Base-by-base conservation (phyloP, 2,888 invertebrate species). In the Pilophorus perplexus region DNA sequence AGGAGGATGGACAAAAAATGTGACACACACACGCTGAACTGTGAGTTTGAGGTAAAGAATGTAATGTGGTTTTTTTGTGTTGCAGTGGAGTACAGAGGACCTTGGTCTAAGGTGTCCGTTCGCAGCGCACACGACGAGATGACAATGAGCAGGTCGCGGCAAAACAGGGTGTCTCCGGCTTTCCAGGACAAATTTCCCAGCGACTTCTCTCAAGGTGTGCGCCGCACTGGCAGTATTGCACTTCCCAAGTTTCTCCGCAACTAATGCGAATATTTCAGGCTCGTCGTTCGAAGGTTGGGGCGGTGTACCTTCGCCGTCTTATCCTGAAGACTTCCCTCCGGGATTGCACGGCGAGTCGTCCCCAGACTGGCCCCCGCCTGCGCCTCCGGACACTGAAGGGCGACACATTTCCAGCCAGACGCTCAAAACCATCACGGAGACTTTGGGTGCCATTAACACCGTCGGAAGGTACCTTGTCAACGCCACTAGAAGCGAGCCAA, bases 401-500 rank as follows among this genome's bases (percentile, higher is more conserved):
- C 64, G 68, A 12, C 71, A 72, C 22, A 67, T 74, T n/a, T 73
- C 73, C 3, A 72, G 72, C 1, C 72, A 74, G 42, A 72, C 74
- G 40, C 67, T 83, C 65, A 74, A 77, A 59, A 80, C 79, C 57
- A 82, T 83, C 69, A 81, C 83, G 1, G 85, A 85, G 75, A 85
- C 84, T 1, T 75, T 84, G 3, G 91, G 91, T 28, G 92, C 92
- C 2, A 81, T 93, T 14, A 92, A 92, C 72, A 90, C 91, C 1
- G 88, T 93, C 0, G 92, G 92, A 0, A 85, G 87, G 75, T 90
- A 89, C 75, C 81, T 93, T 71, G 89, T 93, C 0, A 90, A 90
- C 73, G 89, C 90, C 82, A 90, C 87, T 0, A 77, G 85, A 6
- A 76, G 77, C 16, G 67, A 68, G 79, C 78, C 6, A 72, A 67